Conservation (phyloP, 2,797 vertebrate genomes). For the Poeciliopsis turneri region DNA sequence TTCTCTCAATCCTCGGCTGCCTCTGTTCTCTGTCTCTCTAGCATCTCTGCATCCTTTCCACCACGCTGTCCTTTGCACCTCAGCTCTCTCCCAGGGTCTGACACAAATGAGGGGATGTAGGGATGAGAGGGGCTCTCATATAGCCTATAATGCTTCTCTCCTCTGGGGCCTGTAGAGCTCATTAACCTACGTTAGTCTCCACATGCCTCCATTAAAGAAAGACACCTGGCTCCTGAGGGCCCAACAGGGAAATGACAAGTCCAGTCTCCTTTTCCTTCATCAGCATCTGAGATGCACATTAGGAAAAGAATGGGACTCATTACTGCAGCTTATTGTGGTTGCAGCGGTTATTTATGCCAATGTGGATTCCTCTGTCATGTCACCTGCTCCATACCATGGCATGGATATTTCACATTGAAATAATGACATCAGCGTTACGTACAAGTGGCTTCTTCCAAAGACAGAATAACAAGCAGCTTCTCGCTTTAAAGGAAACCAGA, state of each 20-base stretch:
- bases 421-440: constrained; percentile 35
- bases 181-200: constrained; percentile 78
- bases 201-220: constrained; percentile 74
- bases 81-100: constrained; percentile 66
- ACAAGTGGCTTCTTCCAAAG: constrained; percentile 33
- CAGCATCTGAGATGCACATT: constrained; percentile 41
- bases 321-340: constrained; percentile 29
- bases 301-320: constrained; percentile 28
- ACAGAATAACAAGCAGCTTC: constrained; percentile 46
- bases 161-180: constrained; percentile 71
- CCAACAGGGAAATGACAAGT: constrained; percentile 59
- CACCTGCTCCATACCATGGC: constrained; percentile 39
- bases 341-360: constrained; percentile 33
- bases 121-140: constrained; percentile 75
- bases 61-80: constrained; percentile 56
- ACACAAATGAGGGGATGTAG: constrained; percentile 72
- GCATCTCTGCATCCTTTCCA: constrained; percentile 48
- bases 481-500: constrained; percentile 29
- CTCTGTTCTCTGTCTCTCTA: constrained; percentile 31
- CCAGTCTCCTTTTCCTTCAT: constrained; percentile 63
- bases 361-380: constrained; percentile 43
- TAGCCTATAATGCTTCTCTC: constrained; percentile 71
- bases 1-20: constrained; percentile 20
- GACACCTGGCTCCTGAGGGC: constrained; percentile 74
- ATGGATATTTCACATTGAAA: constrained; percentile 40